Evolutionary conservation across 1,140 invertebrate genomes (phyloP), one percentile per base, ranked within the genome.

Genomic region (Scaptomyza montana): DNA sequence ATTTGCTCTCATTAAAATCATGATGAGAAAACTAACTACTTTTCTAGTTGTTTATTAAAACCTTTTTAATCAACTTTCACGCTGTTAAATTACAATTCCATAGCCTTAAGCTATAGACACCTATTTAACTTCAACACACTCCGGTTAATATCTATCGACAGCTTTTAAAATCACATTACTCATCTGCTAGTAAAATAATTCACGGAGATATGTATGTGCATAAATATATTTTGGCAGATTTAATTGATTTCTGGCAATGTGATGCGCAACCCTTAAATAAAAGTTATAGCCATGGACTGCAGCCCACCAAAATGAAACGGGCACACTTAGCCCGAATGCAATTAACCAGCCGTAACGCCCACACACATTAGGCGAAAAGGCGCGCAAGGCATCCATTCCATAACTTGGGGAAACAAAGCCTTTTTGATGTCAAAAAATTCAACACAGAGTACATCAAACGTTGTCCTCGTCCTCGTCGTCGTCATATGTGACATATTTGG

Each of bases 281-380:
- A 66, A 78, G 74, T 65, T 82, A 43, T 49, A 36, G 61, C 50
- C 78, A 76, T 56, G 53, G 12, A 33, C 30, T n/a, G 5, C 19
- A 33, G 19, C 45, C 21, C 19, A 21, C 16, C n/a, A n/a, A 62
- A 55, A n/a, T n/a, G 41, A 45, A 41, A 25, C 21, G 19, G 43
- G 9, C 57, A 9, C 25, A 51, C 33, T 69, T 49, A 65, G 51
- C 76, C 56, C 65, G 76, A 87, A 89, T 82, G 84, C 82, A 87
- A 87, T 87, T 87, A 87, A 82, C 84, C 76, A 82, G 76, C 75
- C 68, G 73, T 78, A 78, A 87, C 82, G 84, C 82, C 82, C 84
- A 87, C 71, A 87, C 78, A 87, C 84, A 86, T 86, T 86, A 79
- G 63, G 49, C 45, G 1, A 30, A 30, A 55, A 53, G 36, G 36